Evolutionary conservation across 2,113 vertebrate species (phyloP).

Genomic region (Oxyruncus cristatus): DNA sequence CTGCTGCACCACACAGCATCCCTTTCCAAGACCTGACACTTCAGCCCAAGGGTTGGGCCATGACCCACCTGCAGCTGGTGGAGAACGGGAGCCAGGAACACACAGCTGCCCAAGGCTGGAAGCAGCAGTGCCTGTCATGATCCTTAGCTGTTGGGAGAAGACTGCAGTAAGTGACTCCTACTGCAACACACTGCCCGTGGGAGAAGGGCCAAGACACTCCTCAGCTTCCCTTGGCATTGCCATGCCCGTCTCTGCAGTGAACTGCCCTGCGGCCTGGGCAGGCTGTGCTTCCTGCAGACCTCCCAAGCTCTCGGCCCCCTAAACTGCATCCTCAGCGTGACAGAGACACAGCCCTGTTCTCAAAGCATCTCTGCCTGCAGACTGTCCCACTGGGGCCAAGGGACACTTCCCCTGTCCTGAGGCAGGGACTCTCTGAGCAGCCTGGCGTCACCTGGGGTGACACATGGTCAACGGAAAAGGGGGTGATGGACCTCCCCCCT

Average conservation of each 20-base stretch:
- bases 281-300: background rate
- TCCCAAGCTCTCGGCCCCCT: background rate
- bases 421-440: background rate
- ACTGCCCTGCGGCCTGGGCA: background rate
- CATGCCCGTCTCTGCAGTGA: background rate
- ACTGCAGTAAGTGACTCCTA: background rate
- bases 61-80: background rate
- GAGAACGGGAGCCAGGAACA: background rate
- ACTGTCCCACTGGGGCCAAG: background rate
- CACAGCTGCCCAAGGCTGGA: background rate
- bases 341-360: background rate
- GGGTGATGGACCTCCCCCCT: background rate
- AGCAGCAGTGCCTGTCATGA: background rate
- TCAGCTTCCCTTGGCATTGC: background rate
- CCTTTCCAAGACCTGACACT: background rate
- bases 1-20: background rate
- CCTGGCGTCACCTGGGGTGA: conserved; percentile 21
- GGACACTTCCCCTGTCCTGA: background rate
- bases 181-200: background rate
- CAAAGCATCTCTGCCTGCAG: background rate
- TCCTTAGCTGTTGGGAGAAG: background rate
- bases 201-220: background rate
- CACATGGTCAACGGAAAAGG: background rate
- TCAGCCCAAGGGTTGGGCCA: background rate
- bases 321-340: background rate